phyloP scores from a whole-genome alignment of 2,113 vertebrate genomes.

The Corythoichthys haematopterus region DNA sequence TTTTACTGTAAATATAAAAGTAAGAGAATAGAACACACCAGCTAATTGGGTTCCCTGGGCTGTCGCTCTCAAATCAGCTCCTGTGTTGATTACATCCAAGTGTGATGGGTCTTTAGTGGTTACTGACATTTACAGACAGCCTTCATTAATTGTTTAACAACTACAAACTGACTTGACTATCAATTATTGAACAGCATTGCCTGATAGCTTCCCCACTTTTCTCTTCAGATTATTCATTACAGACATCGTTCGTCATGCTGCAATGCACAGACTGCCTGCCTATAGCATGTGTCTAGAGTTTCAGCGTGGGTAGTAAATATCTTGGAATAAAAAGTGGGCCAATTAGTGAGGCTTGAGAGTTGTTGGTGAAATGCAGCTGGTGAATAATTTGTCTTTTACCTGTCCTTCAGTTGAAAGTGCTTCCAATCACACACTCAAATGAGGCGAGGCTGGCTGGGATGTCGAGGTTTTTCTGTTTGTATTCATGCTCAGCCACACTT shows the following conservation, averaged over 20 bases:
- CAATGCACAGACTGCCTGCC: slow-evolving; percentile 13
- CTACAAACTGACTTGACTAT: slow-evolving; percentile 30
- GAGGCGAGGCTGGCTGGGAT: slow-evolving; percentile 1
- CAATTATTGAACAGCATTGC: slow-evolving; percentile 55
- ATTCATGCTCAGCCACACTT: slow-evolving; percentile 17
- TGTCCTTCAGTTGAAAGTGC: slow-evolving; percentile 22
- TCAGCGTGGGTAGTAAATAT: slow-evolving; percentile 23
- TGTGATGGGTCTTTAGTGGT: slow-evolving; percentile 50
- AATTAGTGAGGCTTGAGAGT: slow-evolving; percentile 11
- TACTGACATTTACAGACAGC: slow-evolving; percentile 48
- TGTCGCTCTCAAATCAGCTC: slow-evolving; percentile 34
- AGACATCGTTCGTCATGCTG: slow-evolving; percentile 10
- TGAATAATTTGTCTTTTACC: slow-evolving; percentile 8
- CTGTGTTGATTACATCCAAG: slow-evolving; percentile 51
- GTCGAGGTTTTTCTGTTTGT: slow-evolving; percentile 14
- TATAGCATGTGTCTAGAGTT: slow-evolving; percentile 22
- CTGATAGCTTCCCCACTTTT: slow-evolving; percentile 48
- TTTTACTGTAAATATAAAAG: slow-evolving; percentile 3
- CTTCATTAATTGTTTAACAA: slow-evolving; percentile 51
- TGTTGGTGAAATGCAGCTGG: slow-evolving; percentile 19
- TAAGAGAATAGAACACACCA: slow-evolving; percentile 2
- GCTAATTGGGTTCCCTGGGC: slow-evolving; percentile 39
- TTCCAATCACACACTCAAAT: slow-evolving; percentile 19
- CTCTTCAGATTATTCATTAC: slow-evolving; percentile 25
- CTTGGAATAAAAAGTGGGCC: not conserved